phyloP scores from a whole-genome alignment of 2,888 invertebrate species.

The Polia nebulosa region DNA sequence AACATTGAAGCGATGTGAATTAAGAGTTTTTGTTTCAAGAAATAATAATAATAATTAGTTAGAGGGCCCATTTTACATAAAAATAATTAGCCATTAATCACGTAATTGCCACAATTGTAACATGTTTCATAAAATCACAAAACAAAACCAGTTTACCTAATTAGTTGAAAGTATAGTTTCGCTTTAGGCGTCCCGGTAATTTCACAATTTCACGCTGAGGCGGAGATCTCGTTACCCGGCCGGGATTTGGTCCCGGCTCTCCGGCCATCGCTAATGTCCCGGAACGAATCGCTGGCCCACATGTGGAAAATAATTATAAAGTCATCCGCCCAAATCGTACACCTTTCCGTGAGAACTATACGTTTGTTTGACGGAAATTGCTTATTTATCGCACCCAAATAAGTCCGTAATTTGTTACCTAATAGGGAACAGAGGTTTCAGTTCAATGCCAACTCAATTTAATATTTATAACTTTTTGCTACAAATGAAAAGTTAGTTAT shows the following conservation, averaged over 20 bases:
- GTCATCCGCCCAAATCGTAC: slow-evolving; percentile 77
- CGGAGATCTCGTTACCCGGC: slow-evolving; percentile 86
- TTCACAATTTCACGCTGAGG: slow-evolving; percentile 89
- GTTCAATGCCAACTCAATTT: slow-evolving; percentile 16
- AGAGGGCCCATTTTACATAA: background rate
- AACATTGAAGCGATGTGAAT: background rate
- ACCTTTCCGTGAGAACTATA: slow-evolving; percentile 81
- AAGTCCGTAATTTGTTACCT: slow-evolving; percentile 38
- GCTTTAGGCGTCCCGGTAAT: slow-evolving; percentile 80
- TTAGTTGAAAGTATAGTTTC: slow-evolving; percentile 70
- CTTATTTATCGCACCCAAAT: slow-evolving; percentile 72
- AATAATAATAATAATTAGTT: background rate
- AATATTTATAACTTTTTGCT: slow-evolving; percentile 9
- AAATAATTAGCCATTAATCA: slow-evolving; percentile 1
- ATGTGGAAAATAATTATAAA: slow-evolving; percentile 88
- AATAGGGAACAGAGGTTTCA: slow-evolving; percentile 9
- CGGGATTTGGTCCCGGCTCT: slow-evolving; percentile 81
- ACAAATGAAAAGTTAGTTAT: slow-evolving; percentile 18
- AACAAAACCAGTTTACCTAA: slow-evolving; percentile 50
- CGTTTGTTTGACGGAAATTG: slow-evolving; percentile 77
- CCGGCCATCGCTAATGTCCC: slow-evolving; percentile 84
- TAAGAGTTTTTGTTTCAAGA: background rate
- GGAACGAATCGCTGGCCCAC: slow-evolving; percentile 86
- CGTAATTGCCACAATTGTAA: background rate
- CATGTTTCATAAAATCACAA: background rate